Evolutionary conservation across 2,113 vertebrate species (phyloP).

Genomic region (Lagopus muta): DNA sequence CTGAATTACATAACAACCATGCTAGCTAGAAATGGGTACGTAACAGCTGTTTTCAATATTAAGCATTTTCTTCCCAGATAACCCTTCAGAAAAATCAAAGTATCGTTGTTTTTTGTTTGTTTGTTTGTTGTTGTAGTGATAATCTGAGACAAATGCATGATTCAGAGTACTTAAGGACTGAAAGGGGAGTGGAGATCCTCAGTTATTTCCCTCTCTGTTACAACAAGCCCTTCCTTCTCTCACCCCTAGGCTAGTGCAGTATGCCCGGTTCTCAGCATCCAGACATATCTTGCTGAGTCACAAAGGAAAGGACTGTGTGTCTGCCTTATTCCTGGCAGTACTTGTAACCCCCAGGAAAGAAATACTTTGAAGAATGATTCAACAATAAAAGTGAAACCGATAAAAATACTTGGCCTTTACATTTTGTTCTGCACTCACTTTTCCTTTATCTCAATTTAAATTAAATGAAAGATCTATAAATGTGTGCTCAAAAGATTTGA

Average conservation of each 20-base stretch:
- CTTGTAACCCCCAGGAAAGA: background rate
- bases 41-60: background rate
- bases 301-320: background rate
- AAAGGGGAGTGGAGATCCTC: background rate
- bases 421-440: background rate
- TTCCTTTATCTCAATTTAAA: background rate
- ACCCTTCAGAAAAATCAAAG: background rate
- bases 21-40: background rate
- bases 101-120: background rate
- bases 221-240: background rate
- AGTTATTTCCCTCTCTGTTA: background rate
- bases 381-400: background rate
- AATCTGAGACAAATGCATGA: background rate
- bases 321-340: background rate
- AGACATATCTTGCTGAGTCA: background rate
- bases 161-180: background rate
- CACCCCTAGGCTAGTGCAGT: background rate
- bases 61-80: background rate
- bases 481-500: background rate
- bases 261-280: background rate
- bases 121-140: background rate
- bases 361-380: background rate
- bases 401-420: background rate
- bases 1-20: background rate
- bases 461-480: conserved; percentile 1